These are phyloP conservation scores for Eilema sororculum DNA, from an alignment of 2,888 invertebrate genomes.

Conservation along the genomic window DNA sequence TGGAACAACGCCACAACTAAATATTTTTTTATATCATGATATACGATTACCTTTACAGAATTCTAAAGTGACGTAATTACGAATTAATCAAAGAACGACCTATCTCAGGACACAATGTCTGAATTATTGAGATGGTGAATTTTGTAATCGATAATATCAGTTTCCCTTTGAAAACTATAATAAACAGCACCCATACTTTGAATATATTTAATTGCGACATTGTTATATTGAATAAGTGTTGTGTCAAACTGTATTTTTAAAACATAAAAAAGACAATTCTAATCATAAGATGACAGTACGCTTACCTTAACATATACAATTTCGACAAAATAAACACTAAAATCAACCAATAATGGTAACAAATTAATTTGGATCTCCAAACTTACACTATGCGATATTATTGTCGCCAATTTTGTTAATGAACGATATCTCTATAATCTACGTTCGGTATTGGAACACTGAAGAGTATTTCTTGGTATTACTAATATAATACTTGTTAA, in stretches of 20 bases:
- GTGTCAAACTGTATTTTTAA: conserved; percentile 31
- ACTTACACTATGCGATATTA: conserved; percentile 54
- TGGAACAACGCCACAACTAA: not conserved
- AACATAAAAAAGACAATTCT: conserved; percentile 34
- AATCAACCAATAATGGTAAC: conserved; percentile 58
- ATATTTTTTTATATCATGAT: not conserved
- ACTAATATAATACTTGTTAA: conserved; percentile 12
- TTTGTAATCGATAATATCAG: not conserved
- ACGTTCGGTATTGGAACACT: conserved; percentile 39
- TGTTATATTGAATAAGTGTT: conserved; percentile 20
- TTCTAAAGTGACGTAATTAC: too few relatives aligned
- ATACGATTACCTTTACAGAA: not conserved
- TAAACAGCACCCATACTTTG: not conserved
- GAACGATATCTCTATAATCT: conserved; percentile 25
- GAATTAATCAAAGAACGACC: not conserved
- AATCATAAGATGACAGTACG: conserved; percentile 26
- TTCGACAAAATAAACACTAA: conserved; percentile 31
- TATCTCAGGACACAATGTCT: not conserved
- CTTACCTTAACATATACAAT: conserved; percentile 39
- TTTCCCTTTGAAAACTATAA: not conserved
- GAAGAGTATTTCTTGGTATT: conserved; percentile 41
- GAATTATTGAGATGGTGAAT: not conserved
- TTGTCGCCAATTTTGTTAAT: conserved; percentile 54
- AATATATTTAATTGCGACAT: not conserved
- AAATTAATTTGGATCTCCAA: conserved; percentile 54